These are phyloP conservation scores for Microtus obscurus DNA, from an alignment of 2,797 vertebrate species.

Conservation along the genomic window DNA sequence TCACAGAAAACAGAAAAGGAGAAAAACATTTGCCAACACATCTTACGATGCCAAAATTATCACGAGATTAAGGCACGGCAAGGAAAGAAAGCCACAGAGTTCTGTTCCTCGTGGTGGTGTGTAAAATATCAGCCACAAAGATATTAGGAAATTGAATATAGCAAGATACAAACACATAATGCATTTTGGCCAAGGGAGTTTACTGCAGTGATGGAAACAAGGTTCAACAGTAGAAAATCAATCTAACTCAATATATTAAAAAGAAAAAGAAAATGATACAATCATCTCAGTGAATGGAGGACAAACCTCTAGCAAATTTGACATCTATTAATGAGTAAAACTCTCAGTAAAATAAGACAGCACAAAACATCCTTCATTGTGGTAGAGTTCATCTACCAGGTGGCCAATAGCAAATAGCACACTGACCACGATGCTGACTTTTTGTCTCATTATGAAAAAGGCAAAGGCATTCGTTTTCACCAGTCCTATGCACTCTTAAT, in stretches of 20 bases:
- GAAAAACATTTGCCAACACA: neutral
- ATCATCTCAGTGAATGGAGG: neutral
- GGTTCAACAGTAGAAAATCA: conserved; percentile 1
- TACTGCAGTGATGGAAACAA: neutral
- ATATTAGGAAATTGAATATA: neutral
- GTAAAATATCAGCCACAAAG: neutral
- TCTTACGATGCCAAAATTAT: conserved; percentile 35
- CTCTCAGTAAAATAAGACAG: neutral
- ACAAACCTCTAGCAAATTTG: conserved; percentile 1
- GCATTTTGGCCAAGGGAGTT: neutral
- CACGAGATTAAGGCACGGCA: neutral
- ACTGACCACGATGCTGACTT: neutral
- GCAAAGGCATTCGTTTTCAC: neutral
- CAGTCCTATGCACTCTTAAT: neutral
- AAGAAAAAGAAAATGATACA: neutral
- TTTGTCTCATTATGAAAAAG: neutral
- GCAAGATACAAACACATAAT: neutral
- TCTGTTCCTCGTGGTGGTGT: neutral
- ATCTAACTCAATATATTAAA: neutral
- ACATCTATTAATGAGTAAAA: neutral
- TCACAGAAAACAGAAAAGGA: neutral
- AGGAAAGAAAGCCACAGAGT: neutral
- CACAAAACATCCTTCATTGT: neutral
- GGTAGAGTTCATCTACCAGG: neutral
- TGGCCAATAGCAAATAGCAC: neutral